Evolutionary conservation across 2,113 vertebrate species (phyloP).

Genomic region (Eolophus roseicapilla): DNA sequence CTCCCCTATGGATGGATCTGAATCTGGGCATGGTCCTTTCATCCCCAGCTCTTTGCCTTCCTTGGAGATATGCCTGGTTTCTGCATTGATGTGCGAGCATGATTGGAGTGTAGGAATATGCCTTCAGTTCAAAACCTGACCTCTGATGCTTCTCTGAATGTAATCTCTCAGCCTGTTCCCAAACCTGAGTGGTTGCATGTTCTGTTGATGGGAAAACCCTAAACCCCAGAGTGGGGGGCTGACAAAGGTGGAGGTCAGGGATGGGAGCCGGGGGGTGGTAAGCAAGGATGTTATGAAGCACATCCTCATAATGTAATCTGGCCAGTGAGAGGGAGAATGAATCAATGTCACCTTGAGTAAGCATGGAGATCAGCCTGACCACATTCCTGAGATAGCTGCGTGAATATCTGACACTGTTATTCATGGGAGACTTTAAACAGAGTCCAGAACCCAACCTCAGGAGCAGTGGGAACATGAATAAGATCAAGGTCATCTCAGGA

Average conservation of each 20-base stretch:
- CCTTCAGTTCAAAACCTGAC: background rate
- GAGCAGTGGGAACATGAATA: background rate
- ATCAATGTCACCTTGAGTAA: conserved; percentile 63
- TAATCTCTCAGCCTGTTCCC: background rate
- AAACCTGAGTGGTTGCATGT: background rate
- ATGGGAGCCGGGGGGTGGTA: background rate
- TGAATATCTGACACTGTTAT: conserved; percentile 47
- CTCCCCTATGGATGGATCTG: background rate
- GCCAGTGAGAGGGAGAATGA: conserved; percentile 47
- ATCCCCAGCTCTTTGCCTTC: background rate
- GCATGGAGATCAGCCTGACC: conserved; percentile 59
- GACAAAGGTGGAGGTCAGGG: background rate
- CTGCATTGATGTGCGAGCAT: background rate
- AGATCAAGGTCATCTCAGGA: conserved; percentile 39
- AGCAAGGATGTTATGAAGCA: background rate
- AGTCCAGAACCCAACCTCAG: conserved; percentile 27
- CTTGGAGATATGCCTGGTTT: background rate
- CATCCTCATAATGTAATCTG: conserved; percentile 29
- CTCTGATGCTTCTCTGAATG: background rate
- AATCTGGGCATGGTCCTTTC: background rate
- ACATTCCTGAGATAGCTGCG: conserved; percentile 72
- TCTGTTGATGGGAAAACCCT: background rate
- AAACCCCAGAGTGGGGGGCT: background rate
- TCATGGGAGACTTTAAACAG: conserved; percentile 66
- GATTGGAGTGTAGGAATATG: background rate